These are phyloP conservation scores for Zoanthus sansibaricus DNA, from an alignment of 92 coral and sea anemone genomes.

Conservation along the genomic window DNA sequence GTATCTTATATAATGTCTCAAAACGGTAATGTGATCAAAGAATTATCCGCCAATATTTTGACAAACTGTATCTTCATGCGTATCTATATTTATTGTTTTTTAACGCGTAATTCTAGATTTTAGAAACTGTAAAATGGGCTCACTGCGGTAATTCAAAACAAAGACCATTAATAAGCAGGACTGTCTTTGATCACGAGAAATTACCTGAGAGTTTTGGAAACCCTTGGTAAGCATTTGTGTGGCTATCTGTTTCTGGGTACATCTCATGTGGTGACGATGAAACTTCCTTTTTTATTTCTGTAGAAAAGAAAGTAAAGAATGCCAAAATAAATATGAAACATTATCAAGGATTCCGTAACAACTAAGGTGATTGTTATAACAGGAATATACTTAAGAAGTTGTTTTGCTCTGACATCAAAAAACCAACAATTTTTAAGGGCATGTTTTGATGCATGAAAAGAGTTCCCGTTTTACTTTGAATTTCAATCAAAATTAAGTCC, in stretches of 20 bases:
- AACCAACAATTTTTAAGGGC: constrained; percentile 20
- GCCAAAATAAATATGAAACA: constrained; percentile 18
- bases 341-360: constrained; percentile 41
- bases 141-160: constrained; percentile 30
- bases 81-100: constrained; percentile 61
- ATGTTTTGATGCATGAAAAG: constrained; percentile 14
- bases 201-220: constrained; percentile 58
- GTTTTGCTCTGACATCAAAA: constrained; percentile 27
- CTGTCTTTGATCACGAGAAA: constrained; percentile 18
- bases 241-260: constrained; percentile 62
- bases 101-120: constrained; percentile 58
- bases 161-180: background rate
- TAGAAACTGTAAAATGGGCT: constrained; percentile 45
- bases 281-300: constrained; percentile 86
- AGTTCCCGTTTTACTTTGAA: background rate
- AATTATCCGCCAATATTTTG: constrained; percentile 44
- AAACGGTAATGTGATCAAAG: constrained; percentile 37
- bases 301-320: constrained; percentile 30
- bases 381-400: constrained; percentile 29
- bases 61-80: constrained; percentile 46
- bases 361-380: constrained; percentile 28
- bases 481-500: background rate
- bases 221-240: constrained; percentile 41
- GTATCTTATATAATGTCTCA: constrained; percentile 26
- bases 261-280: constrained; percentile 71